Evolutionary conservation across 2,888 invertebrate genomes (phyloP).

Genomic region (Urechis unicinctus): DNA sequence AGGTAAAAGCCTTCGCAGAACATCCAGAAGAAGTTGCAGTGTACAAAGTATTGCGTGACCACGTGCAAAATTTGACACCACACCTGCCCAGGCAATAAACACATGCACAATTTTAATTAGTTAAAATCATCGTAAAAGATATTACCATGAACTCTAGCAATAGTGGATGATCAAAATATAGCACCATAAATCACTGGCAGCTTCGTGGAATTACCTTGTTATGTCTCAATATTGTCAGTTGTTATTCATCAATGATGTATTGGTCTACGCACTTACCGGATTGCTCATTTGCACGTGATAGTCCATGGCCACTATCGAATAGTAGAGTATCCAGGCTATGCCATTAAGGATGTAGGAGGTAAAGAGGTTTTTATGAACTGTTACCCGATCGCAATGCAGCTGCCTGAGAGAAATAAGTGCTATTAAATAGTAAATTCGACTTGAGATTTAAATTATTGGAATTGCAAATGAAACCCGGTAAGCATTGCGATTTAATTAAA

Average conservation of each 20-base stretch:
- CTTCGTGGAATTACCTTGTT: too few species aligned
- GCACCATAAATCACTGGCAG: too few species aligned
- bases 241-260: too few species aligned
- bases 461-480: neutral
- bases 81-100: constrained; percentile 57
- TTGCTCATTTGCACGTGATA: constrained; percentile 36
- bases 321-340: constrained; percentile 82
- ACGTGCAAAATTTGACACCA: constrained; percentile 79
- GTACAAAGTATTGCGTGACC: constrained; percentile 76
- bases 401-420: constrained; percentile 52
- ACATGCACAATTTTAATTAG: too few species aligned
- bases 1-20: constrained; percentile 89
- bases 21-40: constrained; percentile 96
- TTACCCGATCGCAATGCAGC: constrained; percentile 81
- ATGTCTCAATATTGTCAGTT: too few species aligned
- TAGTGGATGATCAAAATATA: too few species aligned
- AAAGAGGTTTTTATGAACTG: constrained; percentile 89
- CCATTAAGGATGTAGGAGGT: constrained; percentile 84
- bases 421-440: too few species aligned
- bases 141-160: too few species aligned
- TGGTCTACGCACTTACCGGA: constrained; percentile 31
- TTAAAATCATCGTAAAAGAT: too few species aligned
- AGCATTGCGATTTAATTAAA: neutral
- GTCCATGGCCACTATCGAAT: constrained; percentile 67
- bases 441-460: neutral